phyloP scores from a whole-genome alignment of 2,888 invertebrate genomes.

The Argyresthia goedartella region DNA sequence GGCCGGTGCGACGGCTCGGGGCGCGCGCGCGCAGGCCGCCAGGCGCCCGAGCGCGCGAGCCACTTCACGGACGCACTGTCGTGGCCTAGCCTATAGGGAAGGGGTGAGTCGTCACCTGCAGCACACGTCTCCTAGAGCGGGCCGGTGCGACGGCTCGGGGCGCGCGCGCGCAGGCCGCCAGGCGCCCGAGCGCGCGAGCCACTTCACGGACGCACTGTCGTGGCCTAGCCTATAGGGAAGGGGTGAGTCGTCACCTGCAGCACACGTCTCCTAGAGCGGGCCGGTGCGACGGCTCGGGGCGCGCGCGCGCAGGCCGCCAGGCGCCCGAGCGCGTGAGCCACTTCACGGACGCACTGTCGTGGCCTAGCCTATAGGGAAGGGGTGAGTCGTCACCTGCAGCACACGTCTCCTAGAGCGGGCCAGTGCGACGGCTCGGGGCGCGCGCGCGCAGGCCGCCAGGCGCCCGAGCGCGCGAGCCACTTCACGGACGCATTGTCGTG shows the following conservation, averaged over 20 bases:
- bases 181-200: slow-evolving; percentile 60
- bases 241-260: no score
- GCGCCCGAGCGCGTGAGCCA: slow-evolving; percentile 63
- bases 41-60: slow-evolving; percentile 60
- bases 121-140: slow-evolving; percentile 49
- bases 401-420: slow-evolving; percentile 50
- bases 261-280: slow-evolving; percentile 53
- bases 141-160: slow-evolving; percentile 37
- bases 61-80: slow-evolving; percentile 61
- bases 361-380: no score
- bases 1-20: slow-evolving; percentile 41
- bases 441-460: slow-evolving; percentile 48
- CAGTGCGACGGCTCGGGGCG: slow-evolving; percentile 37
- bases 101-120: no score
- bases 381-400: no score
- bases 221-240: no score
- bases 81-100: no score
- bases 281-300: slow-evolving; percentile 33
- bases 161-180: slow-evolving; percentile 35
- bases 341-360: slow-evolving; percentile 58
- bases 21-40: slow-evolving; percentile 31
- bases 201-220: slow-evolving; percentile 60
- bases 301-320: slow-evolving; percentile 40
- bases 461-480: slow-evolving; percentile 60
- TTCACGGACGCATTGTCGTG: slow-evolving; percentile 61